Percentiles rank a stretch among this genome's conserved stretches.
Evolutionary conservation across 2,888 invertebrate species (phyloP).

Genomic region (Aspidiotus rigidus): DNA sequence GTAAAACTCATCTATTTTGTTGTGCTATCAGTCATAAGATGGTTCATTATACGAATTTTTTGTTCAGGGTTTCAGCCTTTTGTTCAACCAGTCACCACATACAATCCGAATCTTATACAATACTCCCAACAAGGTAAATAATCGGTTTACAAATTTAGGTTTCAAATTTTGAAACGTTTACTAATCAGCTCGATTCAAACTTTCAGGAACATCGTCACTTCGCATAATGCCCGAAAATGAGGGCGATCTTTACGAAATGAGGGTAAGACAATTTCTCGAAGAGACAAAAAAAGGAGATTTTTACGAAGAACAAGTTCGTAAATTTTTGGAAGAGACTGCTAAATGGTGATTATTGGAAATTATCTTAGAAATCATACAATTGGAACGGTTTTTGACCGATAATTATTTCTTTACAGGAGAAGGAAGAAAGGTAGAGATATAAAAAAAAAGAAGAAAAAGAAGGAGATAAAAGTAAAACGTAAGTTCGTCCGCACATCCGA

Average conservation of each 20-base stretch:
- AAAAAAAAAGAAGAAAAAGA: constrained; percentile 17
- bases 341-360: constrained; percentile 48
- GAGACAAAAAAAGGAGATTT: constrained; percentile 72
- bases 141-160: not conserved
- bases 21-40: no score
- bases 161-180: not conserved
- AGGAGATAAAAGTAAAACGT: constrained; percentile 20
- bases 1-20: not conserved
- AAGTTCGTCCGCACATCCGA: not conserved
- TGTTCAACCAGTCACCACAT: not conserved
- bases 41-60: no score
- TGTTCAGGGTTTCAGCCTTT: not conserved
- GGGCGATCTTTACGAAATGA: constrained; percentile 54
- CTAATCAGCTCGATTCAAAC: not conserved
- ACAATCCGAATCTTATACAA: not conserved
- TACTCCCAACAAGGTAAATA: not conserved
- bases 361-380: not conserved
- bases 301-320: constrained; percentile 77
- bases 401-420: constrained; percentile 18
- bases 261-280: constrained; percentile 64
- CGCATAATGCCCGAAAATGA: constrained; percentile 42
- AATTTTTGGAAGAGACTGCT: constrained; percentile 71
- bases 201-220: not conserved
- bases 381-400: not conserved
- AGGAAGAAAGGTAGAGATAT: constrained; percentile 24